phyloP scores from a whole-genome alignment of 2,797 vertebrate species.

The Trematomus bernacchii region DNA sequence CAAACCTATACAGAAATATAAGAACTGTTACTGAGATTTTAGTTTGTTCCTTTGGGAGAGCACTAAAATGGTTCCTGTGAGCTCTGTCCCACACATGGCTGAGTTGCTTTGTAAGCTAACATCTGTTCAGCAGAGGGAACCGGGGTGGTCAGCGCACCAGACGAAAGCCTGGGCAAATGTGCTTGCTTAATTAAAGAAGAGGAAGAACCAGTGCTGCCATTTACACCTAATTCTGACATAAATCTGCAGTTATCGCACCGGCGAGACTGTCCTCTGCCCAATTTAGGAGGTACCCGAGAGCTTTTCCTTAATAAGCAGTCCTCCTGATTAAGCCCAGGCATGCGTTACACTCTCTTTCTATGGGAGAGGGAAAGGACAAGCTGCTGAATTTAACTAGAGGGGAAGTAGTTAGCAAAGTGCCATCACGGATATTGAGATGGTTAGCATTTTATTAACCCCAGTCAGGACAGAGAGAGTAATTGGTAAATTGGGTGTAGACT shows the following conservation, averaged over 20 bases:
- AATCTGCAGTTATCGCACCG: slow-evolving; percentile 83
- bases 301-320: slow-evolving; percentile 83
- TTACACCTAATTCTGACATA: slow-evolving; percentile 83
- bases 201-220: slow-evolving; percentile 75
- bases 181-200: slow-evolving; percentile 84
- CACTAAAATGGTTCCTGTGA: slow-evolving; percentile 35
- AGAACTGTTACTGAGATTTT: slow-evolving; percentile 11
- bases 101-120: slow-evolving; percentile 68
- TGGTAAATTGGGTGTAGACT: slow-evolving; percentile 77
- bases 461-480: slow-evolving; percentile 72
- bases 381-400: slow-evolving; percentile 73
- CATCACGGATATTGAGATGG: slow-evolving; percentile 78
- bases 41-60: slow-evolving; percentile 25
- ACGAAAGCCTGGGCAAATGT: slow-evolving; percentile 62
- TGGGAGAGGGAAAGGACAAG: slow-evolving; percentile 51
- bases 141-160: slow-evolving; percentile 55
- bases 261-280: slow-evolving; percentile 76
- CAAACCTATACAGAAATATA: slow-evolving; percentile 2
- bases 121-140: slow-evolving; percentile 58
- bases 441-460: slow-evolving; percentile 83
- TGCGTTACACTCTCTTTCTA: slow-evolving; percentile 64
- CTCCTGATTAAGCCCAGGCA: slow-evolving; percentile 79
- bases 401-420: slow-evolving; percentile 76
- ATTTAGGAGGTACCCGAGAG: slow-evolving; percentile 79
- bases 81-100: slow-evolving; percentile 47